These are phyloP conservation scores for Nemoura dubitans DNA, from an alignment of 2,888 invertebrate genomes.

Conservation along the genomic window DNA sequence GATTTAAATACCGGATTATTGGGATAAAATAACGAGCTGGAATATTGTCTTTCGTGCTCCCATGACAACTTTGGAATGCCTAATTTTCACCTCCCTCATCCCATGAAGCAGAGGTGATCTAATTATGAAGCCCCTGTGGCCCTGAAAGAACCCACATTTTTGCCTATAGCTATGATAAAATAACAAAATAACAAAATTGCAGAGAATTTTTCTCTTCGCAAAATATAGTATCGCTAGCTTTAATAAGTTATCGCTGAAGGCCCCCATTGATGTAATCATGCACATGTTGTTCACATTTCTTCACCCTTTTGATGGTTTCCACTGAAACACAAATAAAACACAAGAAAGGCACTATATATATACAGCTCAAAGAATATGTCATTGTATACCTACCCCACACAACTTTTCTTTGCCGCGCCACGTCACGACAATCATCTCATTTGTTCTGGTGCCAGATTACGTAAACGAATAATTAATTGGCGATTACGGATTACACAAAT, in stretches of 20 bases:
- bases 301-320: too few species aligned
- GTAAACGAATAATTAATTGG: not conserved
- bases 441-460: not conserved
- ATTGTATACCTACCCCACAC: not conserved
- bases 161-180: too few species aligned
- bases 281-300: not conserved
- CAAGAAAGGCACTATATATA: not conserved
- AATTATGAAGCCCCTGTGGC: not conserved
- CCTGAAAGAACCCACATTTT: not conserved
- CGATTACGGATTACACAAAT: constrained; percentile 1
- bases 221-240: not conserved
- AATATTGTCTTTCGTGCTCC: too few species aligned
- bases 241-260: not conserved
- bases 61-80: too few species aligned
- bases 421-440: not conserved
- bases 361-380: not conserved
- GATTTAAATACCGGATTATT: not conserved
- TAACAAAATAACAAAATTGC: not conserved
- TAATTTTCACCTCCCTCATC: too few species aligned
- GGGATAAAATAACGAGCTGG: not conserved
- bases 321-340: too few species aligned
- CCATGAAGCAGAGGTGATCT: too few species aligned
- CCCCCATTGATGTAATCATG: not conserved
- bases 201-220: not conserved
- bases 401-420: not conserved